Conservation (phyloP, 2,797 vertebrate genomes). For the Tenualosa thibaudeaui region DNA sequence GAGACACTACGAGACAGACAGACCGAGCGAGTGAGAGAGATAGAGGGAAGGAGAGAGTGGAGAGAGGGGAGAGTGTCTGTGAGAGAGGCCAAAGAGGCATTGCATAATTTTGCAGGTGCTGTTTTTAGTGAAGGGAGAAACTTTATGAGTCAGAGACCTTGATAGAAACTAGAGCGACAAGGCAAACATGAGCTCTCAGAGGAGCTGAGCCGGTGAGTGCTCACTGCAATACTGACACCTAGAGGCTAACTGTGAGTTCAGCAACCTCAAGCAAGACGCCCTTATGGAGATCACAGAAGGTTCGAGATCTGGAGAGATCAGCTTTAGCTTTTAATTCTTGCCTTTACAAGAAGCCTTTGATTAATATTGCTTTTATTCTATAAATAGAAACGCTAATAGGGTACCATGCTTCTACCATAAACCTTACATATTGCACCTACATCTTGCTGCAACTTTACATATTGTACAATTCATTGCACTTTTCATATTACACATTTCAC, state of each 20-base stretch:
- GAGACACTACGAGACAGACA: constrained; percentile 20
- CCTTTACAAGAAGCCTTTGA: background rate
- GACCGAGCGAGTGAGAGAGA: background rate
- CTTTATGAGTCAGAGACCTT: constrained; percentile 45
- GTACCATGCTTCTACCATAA: background rate
- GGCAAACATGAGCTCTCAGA: constrained; percentile 27
- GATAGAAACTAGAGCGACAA: constrained; percentile 20
- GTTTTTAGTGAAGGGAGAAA: constrained; percentile 80
- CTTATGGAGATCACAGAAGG: background rate
- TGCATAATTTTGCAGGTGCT: constrained; percentile 60
- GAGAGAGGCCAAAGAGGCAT: constrained; percentile 24
- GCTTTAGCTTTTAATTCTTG: background rate
- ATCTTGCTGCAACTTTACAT: no score
- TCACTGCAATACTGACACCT: constrained; percentile 47
- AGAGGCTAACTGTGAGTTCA: constrained; percentile 23
- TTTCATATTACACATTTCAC: no score
- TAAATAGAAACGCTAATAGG: background rate
- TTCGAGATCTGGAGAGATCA: background rate
- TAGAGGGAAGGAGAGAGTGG: background rate
- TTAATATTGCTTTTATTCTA: background rate
- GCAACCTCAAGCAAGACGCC: background rate
- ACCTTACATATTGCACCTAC: no score
- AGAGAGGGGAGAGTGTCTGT: constrained; percentile 40
- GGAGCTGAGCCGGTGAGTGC: background rate
- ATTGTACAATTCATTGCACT: no score